These are phyloP conservation scores for Tenthredo mesomela DNA, from an alignment of 2,888 invertebrate genomes.

Conservation along the genomic window DNA sequence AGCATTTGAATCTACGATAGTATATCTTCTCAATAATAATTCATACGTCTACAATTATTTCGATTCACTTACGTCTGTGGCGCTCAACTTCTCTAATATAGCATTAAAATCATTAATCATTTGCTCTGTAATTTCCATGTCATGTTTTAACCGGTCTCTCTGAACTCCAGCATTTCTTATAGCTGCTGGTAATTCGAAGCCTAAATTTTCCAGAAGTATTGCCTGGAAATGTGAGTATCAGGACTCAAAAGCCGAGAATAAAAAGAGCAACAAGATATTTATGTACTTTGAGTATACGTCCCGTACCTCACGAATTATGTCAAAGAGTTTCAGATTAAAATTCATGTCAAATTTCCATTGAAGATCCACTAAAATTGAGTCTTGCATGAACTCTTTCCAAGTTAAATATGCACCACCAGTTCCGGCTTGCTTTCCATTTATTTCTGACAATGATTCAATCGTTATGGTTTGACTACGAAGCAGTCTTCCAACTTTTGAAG, in stretches of 20 bases:
- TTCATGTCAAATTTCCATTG: slow-evolving; percentile 84
- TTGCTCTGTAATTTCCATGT: slow-evolving; percentile 82
- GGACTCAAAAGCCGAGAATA: slow-evolving; percentile 14
- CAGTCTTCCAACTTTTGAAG: slow-evolving; percentile 11
- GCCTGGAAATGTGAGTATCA: slow-evolving; percentile 74
- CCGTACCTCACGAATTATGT: slow-evolving; percentile 83
- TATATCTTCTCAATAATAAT: slow-evolving; percentile 18
- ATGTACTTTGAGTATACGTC: neutral
- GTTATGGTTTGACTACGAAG: neutral
- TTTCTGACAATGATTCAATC: slow-evolving; percentile 40
- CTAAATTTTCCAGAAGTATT: slow-evolving; percentile 87
- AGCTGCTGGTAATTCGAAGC: slow-evolving; percentile 80
- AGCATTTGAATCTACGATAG: slow-evolving; percentile 82
- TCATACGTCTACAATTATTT: neutral
- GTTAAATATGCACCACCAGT: slow-evolving; percentile 77
- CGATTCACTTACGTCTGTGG: slow-evolving; percentile 82
- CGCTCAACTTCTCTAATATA: slow-evolving; percentile 83
- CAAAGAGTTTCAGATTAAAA: slow-evolving; percentile 84
- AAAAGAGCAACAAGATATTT: slow-evolving; percentile 20
- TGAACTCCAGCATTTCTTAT: slow-evolving; percentile 82
- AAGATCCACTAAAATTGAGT: slow-evolving; percentile 84
- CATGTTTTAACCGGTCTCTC: slow-evolving; percentile 83
- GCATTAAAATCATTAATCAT: slow-evolving; percentile 85
- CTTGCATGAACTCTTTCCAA: slow-evolving; percentile 87
- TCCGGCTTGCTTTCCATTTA: slow-evolving; percentile 30